Evolutionary conservation across 2,113 vertebrate genomes (phyloP).

Genomic region (Sebastes schlegelii): DNA sequence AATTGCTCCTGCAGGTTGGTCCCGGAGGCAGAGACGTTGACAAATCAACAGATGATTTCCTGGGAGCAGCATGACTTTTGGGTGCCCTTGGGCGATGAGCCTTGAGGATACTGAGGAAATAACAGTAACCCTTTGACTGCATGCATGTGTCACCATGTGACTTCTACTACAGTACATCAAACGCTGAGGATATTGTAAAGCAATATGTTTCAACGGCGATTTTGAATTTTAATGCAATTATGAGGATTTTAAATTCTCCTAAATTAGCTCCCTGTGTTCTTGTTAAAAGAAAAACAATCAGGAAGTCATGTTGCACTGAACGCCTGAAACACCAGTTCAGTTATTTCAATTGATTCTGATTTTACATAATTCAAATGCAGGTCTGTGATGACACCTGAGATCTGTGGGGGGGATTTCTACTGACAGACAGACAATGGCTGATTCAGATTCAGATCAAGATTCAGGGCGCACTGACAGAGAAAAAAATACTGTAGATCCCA

Average conservation of each 20-base stretch:
- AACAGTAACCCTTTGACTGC: background rate
- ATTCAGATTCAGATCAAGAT: background rate
- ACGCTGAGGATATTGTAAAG: background rate
- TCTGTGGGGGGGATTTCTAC: constrained; percentile 7
- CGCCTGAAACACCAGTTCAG: background rate
- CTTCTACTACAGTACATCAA: background rate
- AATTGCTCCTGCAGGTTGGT: background rate
- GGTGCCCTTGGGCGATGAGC: background rate
- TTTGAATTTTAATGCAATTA: background rate
- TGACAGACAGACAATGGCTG: background rate
- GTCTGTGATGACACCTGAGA: constrained; percentile 9
- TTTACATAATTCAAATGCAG: background rate
- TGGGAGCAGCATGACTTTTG: background rate
- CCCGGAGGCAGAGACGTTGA: background rate
- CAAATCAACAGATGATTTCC: constrained; percentile 14
- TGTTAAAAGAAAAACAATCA: background rate
- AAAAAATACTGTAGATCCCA: background rate
- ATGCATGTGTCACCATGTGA: constrained; percentile 1
- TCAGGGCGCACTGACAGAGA: background rate
- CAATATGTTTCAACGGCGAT: background rate
- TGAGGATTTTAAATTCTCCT: background rate
- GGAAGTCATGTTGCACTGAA: background rate
- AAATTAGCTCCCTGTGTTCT: background rate
- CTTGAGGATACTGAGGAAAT: background rate
- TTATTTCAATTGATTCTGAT: background rate